Base-by-base conservation (phyloP, 2,113 vertebrate species). In the Psilopsiagon aurifrons region DNA sequence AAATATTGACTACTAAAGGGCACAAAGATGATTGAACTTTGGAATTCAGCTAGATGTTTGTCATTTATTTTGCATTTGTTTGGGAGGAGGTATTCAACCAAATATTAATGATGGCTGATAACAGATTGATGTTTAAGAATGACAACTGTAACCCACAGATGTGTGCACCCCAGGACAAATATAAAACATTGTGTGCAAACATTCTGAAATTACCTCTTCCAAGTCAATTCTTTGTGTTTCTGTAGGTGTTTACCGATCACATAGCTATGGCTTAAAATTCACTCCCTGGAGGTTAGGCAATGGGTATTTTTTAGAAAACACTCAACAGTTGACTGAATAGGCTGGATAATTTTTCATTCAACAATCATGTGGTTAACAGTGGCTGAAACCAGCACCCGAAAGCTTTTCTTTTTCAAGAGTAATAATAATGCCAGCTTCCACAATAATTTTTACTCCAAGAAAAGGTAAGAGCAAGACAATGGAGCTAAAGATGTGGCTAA, bases 1-100 rank as follows among this genome's bases (percentile, higher is more conserved):
- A 94, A 94, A 87, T 10, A 95, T 37, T 9, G 81, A 69, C 29
- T 60, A 64, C 82, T 76, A 11, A 96, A 91, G 81, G 81, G 49
- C 37, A 83, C 70, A 73, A 69, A 76, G 19, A 3, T 1, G 52
- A 37, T 1, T 89, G 92, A 94, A 85, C 91, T 96, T 92, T 86
- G 79, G 74, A 91, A 62, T 54, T 73, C 69, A 66, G 29, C 28
- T 47, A 27, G 35, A 25, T 68, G 67, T 69, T 89, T 89, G 77
- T 33, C 66, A 46, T 86, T 90, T 70, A 28, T 93, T 90, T 84
- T 6, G 3, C 67, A 7, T 89, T 94, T 96, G 73, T 35, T 78
- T 86, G 86, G 62, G 29, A 85, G 62, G 25, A 91, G 41, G 44
- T 33, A 75, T 64, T 81, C 57, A 49, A 27, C 13, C 46, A 29